Evolutionary conservation across 2,888 invertebrate species (phyloP), one percentile per base, ranked within the genome.

Genomic region (Amphiduros pacificus): DNA sequence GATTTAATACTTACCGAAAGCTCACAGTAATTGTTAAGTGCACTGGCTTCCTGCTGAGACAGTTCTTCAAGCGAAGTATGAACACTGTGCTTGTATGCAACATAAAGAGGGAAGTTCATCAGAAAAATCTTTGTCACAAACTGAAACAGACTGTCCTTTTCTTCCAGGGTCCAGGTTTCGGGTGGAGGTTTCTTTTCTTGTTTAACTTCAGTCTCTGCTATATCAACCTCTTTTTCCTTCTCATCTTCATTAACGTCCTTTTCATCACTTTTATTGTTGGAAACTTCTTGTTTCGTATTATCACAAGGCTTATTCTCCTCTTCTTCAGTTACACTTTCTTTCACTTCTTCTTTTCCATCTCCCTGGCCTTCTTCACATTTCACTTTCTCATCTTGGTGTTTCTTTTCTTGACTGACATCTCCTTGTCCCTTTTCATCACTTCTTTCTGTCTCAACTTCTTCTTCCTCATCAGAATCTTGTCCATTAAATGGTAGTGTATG

Each of bases 111-210:
- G 81, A 94, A 95, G 82, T 93, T 94, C 67, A 94, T 87, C 66
- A 94, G 87, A 84, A 94, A 95, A 69, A 85, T 88, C 85, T 94
- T 94, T 1, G 93, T 91, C 28, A 93, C 89, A 73, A 94, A 89
- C 75, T 92, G 90, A 79, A 95, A 87, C 51, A 95, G 86, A 82
- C 92, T 92, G 77, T 95, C 94, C 73, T 91, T 89, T 79, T 95
- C 94, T 70, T 91, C 90, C 74, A 90, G 85, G 36, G 88, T 87
- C 92, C 92, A 93, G 24, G 36, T 32, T 41, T 66, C 60, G n/a
- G 32, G 50, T 51, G 28, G 28, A 1, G 51, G 48, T 31, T 49
- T 28, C 32, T 32, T 50, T 32, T 58, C 29, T 14, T 17, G 36
- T 26, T 58, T 51, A 26, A 31, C 32, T 17, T 50, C 50, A 14